These are phyloP conservation scores for Drosophila rhopaloa DNA, from an alignment of 1,140 invertebrate species.

Conservation along the genomic window DNA sequence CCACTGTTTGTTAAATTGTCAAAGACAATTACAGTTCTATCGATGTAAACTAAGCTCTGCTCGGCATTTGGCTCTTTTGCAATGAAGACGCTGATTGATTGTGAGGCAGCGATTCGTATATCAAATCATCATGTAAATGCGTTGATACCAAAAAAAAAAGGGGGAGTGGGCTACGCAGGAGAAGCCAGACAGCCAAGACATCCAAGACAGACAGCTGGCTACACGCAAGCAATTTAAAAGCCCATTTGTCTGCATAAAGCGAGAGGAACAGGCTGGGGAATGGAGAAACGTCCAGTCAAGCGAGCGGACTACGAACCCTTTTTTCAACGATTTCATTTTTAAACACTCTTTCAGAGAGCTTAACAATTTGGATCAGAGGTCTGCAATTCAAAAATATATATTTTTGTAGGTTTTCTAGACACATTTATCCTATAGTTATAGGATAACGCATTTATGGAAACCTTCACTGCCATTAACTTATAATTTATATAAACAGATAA, in stretches of 20 bases:
- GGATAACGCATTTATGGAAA: no score
- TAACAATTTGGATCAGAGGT: not conserved
- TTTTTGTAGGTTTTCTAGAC: not conserved
- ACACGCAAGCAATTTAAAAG: constrained; percentile 77
- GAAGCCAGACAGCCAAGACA: constrained; percentile 16
- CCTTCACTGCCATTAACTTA: no score
- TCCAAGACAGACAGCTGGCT: constrained; percentile 48
- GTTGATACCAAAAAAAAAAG: constrained; percentile 11
- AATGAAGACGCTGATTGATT: constrained; percentile 69
- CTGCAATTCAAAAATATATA: not conserved
- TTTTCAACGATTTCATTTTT: constrained; percentile 26
- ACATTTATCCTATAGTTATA: no score
- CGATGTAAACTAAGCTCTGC: constrained; percentile 8
- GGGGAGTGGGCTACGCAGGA: not conserved
- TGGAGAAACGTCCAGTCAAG: constrained; percentile 8
- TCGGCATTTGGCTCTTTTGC: constrained; percentile 35
- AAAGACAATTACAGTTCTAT: constrained; percentile 54
- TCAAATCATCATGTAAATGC: constrained; percentile 78
- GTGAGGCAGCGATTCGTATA: constrained; percentile 68
- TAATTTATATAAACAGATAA: no score
- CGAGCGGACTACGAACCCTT: constrained; percentile 20
- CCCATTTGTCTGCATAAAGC: constrained; percentile 73
- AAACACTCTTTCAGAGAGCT: constrained; percentile 1
- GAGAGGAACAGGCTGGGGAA: constrained; percentile 4
- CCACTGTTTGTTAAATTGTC: constrained; percentile 15